These are phyloP conservation scores for Eueides isabella DNA, from an alignment of 1,140 invertebrate species.

Conservation along the genomic window DNA sequence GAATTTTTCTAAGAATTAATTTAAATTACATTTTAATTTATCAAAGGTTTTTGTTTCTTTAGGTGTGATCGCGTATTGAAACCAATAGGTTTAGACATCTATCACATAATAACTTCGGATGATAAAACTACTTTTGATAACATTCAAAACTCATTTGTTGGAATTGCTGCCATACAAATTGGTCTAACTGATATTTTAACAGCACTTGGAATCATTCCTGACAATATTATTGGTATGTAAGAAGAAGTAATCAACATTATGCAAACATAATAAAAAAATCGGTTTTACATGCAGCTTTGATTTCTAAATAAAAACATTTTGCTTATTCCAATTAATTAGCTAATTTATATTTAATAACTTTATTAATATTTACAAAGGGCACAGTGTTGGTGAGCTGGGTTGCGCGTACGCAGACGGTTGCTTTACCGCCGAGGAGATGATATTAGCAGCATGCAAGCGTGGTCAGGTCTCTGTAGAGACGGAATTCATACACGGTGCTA, in stretches of 20 bases:
- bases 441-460: constrained; percentile 90
- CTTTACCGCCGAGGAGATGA: constrained; percentile 90
- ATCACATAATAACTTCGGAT: neutral
- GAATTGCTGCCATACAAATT: constrained; percentile 91
- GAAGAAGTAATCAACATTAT: neutral
- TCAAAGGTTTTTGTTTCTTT: neutral
- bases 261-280: too few species aligned
- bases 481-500: constrained; percentile 86
- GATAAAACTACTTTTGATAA: constrained; percentile 82
- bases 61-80: neutral
- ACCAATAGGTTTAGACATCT: neutral
- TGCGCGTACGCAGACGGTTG: constrained; percentile 93
- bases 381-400: constrained; percentile 90
- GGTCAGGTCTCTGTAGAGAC: constrained; percentile 90
- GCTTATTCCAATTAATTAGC: neutral
- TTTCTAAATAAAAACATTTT: neutral
- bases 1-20: neutral
- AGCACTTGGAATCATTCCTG: constrained; percentile 85
- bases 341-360: too few species aligned
- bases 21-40: neutral
- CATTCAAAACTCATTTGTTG: constrained; percentile 90
- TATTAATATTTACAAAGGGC: constrained; percentile 60
- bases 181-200: constrained; percentile 89
- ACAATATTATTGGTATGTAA: constrained; percentile 86
- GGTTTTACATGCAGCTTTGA: neutral